A percentile compares a stretch with the other conserved stretches of the same genome.
Conservation (phyloP, 2,888 invertebrate species). For the Drosophila affinis region DNA sequence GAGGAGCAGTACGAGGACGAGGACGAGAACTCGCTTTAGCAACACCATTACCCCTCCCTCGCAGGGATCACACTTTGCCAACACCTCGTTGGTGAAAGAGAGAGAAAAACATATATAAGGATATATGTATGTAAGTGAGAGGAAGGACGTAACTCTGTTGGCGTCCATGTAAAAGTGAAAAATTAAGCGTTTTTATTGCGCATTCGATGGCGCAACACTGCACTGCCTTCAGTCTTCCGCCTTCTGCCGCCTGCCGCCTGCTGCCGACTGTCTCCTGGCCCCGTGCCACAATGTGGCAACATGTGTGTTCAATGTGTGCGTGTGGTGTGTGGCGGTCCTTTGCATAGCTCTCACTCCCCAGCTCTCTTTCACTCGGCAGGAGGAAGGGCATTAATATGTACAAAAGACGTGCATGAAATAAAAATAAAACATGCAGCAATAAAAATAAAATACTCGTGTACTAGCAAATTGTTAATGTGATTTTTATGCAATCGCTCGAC, state of each 20-base stretch:
- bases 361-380: not conserved
- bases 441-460: conserved; percentile 80
- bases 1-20: not conserved
- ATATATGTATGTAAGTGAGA: not conserved
- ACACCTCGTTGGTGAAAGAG: conserved; percentile 11
- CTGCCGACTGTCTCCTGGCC: conserved; percentile 8
- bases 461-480: conserved; percentile 80
- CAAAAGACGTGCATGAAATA: conserved; percentile 69
- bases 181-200: conserved; percentile 79
- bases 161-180: conserved; percentile 71
- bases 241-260: conserved; percentile 1
- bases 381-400: conserved; percentile 49
- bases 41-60: not conserved
- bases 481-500: conserved; percentile 72
- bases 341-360: conserved; percentile 49
- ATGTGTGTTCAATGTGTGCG: conserved; percentile 64
- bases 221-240: conserved; percentile 20
- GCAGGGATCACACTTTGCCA: conserved; percentile 20
- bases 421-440: conserved; percentile 79
- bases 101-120: no score
- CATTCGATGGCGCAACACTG: conserved; percentile 63
- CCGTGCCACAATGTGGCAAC: conserved; percentile 58
- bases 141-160: conserved; percentile 53
- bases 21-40: conserved; percentile 2
- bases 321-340: conserved; percentile 47